Evolutionary conservation across 1,140 invertebrate genomes (phyloP).

Genomic region (Neomicropteryx cornuta): DNA sequence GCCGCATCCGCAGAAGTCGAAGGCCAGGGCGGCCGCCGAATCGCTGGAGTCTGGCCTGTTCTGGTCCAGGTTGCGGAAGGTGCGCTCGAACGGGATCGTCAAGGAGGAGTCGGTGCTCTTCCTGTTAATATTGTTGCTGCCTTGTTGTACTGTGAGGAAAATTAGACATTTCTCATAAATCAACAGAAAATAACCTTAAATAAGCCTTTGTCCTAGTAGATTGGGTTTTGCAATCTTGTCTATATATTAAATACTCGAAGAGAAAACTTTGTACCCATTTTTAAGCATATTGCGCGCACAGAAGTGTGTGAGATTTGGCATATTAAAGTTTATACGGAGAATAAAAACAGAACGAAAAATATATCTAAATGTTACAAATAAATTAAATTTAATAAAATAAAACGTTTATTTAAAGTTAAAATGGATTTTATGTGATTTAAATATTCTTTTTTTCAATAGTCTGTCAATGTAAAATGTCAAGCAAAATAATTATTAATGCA

Average conservation of each 20-base stretch:
- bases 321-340: too few relatives aligned
- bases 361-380: conserved; percentile 2
- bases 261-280: too few relatives aligned
- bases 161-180: conserved; percentile 1
- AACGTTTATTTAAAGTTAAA: background rate
- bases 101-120: conserved; percentile 55
- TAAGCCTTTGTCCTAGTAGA: background rate
- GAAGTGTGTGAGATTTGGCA: background rate
- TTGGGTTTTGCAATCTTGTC: background rate
- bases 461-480: background rate
- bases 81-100: conserved; percentile 61
- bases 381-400: background rate
- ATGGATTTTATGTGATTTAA: background rate
- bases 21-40: conserved; percentile 39
- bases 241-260: too few relatives aligned
- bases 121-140: conserved; percentile 49
- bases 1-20: conserved; percentile 77
- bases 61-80: conserved; percentile 48
- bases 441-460: background rate
- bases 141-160: conserved; percentile 43
- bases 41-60: conserved; percentile 41
- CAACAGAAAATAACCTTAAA: conserved; percentile 7
- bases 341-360: background rate
- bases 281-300: too few relatives aligned
- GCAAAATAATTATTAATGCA: background rate